phyloP scores from a whole-genome alignment of 2,888 invertebrate genomes.

The Baronia brevicornis region DNA sequence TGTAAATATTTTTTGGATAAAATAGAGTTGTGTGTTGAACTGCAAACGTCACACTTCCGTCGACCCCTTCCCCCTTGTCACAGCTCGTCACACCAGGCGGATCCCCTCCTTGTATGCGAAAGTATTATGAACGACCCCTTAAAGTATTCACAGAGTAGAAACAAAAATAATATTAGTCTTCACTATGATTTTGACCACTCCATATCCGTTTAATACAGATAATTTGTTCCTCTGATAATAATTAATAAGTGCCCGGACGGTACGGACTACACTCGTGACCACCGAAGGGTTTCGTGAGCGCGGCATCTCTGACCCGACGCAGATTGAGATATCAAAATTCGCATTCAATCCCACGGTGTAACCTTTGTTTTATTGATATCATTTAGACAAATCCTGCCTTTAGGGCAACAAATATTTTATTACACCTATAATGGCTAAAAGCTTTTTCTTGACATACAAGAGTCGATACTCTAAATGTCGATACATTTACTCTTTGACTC shows the following conservation, averaged over 20 bases:
- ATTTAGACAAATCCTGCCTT: constrained; percentile 35
- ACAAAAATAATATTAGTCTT: neutral
- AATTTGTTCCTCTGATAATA: constrained; percentile 50
- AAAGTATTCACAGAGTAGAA: neutral
- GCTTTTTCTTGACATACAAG: too few species aligned
- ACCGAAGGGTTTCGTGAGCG: constrained; percentile 73
- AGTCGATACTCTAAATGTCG: too few species aligned
- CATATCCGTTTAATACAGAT: constrained; percentile 49
- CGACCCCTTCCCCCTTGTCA: too few species aligned
- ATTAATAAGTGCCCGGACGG: constrained; percentile 34
- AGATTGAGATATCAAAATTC: constrained; percentile 75
- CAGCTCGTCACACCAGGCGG: too few species aligned
- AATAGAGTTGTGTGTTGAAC: too few species aligned
- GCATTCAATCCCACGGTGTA: constrained; percentile 58
- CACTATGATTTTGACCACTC: constrained; percentile 26
- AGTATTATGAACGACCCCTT: too few species aligned
- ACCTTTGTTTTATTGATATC: constrained; percentile 58
- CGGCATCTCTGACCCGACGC: constrained; percentile 64
- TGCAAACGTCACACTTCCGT: too few species aligned
- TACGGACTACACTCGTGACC: constrained; percentile 51
- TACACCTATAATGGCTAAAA: too few species aligned
- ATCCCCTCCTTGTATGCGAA: too few species aligned
- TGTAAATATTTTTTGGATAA: neutral
- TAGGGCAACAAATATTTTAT: constrained; percentile 28
- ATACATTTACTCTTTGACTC: too few species aligned